These are phyloP conservation scores for Formica aserva DNA, from an alignment of 2,888 invertebrate genomes.

Conservation along the genomic window DNA sequence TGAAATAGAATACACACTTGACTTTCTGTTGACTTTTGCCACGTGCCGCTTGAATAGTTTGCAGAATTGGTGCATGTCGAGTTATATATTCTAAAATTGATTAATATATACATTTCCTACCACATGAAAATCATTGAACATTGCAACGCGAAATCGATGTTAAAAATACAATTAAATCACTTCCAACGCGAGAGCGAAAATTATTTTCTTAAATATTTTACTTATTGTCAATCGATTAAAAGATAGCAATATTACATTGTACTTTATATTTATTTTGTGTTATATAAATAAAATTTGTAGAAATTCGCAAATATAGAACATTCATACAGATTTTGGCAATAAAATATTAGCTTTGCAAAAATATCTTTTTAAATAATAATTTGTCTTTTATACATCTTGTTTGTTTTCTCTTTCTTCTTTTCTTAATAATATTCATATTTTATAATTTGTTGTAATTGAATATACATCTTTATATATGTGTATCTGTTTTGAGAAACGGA, in stretches of 20 bases:
- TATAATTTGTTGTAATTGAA: conserved; percentile 1
- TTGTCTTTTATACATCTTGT: not conserved
- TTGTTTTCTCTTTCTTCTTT: not conserved
- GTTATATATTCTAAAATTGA: not conserved
- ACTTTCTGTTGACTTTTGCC: not conserved
- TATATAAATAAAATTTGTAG: not conserved
- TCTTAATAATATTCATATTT: not conserved
- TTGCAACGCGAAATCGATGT: not conserved
- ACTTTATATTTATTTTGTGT: not conserved
- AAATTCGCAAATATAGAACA: not conserved
- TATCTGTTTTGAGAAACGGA: not conserved
- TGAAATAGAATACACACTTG: not conserved
- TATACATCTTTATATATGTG: not conserved
- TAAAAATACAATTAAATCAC: not conserved
- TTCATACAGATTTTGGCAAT: not conserved
- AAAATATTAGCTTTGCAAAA: not conserved
- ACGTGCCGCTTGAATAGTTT: not conserved
- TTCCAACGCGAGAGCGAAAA: not conserved
- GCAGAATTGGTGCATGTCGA: not conserved
- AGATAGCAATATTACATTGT: not conserved
- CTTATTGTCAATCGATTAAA: not conserved
- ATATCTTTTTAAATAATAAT: not conserved
- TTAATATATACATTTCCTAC: not conserved
- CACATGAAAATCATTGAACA: not conserved
- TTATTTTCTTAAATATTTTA: not conserved